Evolutionary conservation across 1,140 invertebrate species (phyloP).

Genomic region (Drusus annulatus): DNA sequence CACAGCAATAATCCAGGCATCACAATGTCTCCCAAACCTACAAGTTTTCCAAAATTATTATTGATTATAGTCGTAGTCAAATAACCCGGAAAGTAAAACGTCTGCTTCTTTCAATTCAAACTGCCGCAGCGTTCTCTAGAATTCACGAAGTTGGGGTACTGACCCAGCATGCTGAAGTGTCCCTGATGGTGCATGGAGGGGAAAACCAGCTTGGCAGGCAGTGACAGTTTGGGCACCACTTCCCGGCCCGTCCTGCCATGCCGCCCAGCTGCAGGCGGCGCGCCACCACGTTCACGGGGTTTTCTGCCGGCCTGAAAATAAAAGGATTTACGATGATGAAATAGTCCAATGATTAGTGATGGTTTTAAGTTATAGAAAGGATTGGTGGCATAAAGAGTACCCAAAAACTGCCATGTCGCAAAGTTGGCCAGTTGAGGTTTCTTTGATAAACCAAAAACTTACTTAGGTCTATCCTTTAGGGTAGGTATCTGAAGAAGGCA

Average conservation of each 20-base stretch:
- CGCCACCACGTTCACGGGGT: slow-evolving; percentile 95
- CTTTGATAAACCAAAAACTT: too few species aligned
- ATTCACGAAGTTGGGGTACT: neutral
- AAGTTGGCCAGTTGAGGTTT: too few species aligned
- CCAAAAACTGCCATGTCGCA: too few species aligned
- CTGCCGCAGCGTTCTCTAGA: too few species aligned
- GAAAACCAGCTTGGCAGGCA: slow-evolving; percentile 97
- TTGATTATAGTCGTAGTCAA: too few species aligned
- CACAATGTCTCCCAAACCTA: slow-evolving; percentile 94
- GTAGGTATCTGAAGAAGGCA: too few species aligned
- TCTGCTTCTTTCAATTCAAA: too few species aligned
- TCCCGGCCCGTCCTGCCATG: slow-evolving; percentile 76
- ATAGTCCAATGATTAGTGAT: too few species aligned
- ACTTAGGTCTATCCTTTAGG: too few species aligned
- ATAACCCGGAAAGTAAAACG: too few species aligned
- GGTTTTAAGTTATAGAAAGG: too few species aligned
- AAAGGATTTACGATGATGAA: neutral
- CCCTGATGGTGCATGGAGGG: slow-evolving; percentile 96
- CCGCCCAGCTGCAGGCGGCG: slow-evolving; percentile 92
- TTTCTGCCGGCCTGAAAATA: slow-evolving; percentile 86
- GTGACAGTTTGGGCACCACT: slow-evolving; percentile 93
- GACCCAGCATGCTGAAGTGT: slow-evolving; percentile 96
- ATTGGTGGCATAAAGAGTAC: too few species aligned
- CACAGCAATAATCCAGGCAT: slow-evolving; percentile 98
- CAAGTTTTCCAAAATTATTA: neutral